Percentiles rank a stretch among this genome's conserved stretches.
phyloP scores from a whole-genome alignment of 23 tunicate species.

The Halocynthia aurantium region DNA sequence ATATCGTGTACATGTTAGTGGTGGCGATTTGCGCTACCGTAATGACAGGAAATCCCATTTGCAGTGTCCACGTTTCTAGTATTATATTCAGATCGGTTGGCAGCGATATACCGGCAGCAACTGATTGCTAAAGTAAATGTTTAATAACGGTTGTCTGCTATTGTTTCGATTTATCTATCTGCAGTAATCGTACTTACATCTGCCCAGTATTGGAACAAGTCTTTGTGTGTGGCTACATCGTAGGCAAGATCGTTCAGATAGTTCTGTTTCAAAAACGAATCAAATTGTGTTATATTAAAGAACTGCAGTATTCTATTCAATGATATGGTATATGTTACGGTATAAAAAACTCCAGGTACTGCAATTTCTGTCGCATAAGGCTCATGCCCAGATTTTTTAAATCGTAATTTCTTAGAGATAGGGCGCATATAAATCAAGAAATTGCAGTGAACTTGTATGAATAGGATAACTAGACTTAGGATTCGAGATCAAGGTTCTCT shows the following conservation, averaged over 20 bases:
- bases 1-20: neutral
- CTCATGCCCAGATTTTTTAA: no score
- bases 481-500: no score
- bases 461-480: no score
- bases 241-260: constrained; percentile 36
- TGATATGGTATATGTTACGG: no score
- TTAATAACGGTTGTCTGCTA: no score
- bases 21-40: constrained; percentile 17
- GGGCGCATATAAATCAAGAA: no score
- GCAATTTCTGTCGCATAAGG: no score
- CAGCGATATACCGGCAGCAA: constrained; percentile 3
- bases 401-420: no score
- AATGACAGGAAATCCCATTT: constrained; percentile 91
- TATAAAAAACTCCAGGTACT: no score
- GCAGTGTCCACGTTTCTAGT: constrained; percentile 75
- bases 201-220: constrained; percentile 57
- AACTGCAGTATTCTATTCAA: no score
- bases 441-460: no score
- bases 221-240: constrained; percentile 40
- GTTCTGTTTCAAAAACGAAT: constrained; percentile 26
- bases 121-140: constrained; percentile 18
- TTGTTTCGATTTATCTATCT: no score
- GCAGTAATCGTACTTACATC: constrained; percentile 34
- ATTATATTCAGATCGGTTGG: constrained; percentile 30
- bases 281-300: neutral